A percentile compares a stretch with the other conserved stretches of the same genome.
Evolutionary conservation across 2,113 vertebrate species (phyloP).

Genomic region (Cephalopterus ornatus): DNA sequence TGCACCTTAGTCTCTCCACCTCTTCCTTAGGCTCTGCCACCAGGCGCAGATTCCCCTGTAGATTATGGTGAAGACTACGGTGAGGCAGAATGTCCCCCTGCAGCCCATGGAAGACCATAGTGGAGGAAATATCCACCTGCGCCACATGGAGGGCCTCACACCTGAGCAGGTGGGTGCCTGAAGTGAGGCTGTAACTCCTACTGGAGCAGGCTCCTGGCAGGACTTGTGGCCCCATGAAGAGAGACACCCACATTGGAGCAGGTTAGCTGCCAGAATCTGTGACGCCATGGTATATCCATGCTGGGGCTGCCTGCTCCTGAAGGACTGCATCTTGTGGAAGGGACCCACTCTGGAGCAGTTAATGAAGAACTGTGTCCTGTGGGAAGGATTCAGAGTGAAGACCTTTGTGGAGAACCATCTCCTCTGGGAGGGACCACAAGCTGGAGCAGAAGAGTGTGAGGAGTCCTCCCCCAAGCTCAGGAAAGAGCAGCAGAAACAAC

Average conservation of each 20-base stretch:
- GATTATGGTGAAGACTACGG: fast-evolving
- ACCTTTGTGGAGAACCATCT: not conserved
- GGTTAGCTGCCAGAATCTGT: too few relatives aligned
- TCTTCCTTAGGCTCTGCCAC: too few relatives aligned
- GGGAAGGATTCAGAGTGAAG: not conserved
- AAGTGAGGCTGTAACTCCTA: not conserved
- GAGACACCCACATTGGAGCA: not conserved
- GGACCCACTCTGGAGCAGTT: not conserved
- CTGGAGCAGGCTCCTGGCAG: not conserved
- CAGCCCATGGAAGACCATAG: not conserved
- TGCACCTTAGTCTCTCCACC: too few relatives aligned
- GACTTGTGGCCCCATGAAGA: too few relatives aligned
- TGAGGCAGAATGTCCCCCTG: not conserved
- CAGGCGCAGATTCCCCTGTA: too few relatives aligned
- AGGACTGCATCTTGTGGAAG: not conserved
- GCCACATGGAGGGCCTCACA: not conserved
- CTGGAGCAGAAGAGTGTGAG: not conserved
- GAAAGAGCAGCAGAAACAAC: not conserved
- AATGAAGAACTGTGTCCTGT: not conserved
- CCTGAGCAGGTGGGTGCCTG: not conserved
- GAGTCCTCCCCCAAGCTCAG: not conserved
- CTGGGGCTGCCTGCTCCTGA: not conserved
- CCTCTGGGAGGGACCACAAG: not conserved
- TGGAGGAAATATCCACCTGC: not conserved
- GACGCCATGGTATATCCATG: fast-evolving